Conservation (phyloP, 2,888 invertebrate species). For the Tachina fera region DNA sequence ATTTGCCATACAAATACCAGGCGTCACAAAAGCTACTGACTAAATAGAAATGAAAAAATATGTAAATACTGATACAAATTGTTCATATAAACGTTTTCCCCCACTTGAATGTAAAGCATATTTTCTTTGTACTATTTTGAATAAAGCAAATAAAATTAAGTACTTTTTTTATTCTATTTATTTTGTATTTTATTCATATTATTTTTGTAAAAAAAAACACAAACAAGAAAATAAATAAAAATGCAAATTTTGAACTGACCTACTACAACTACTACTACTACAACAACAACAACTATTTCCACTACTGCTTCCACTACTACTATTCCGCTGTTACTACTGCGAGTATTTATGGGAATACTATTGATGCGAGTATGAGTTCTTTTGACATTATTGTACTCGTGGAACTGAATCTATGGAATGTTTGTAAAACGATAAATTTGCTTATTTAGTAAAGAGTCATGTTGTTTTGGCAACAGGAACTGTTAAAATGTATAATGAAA, state of each 20-base stretch:
- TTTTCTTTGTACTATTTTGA: slow-evolving; percentile 3
- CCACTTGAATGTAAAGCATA: neutral
- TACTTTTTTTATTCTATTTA: slow-evolving; percentile 12
- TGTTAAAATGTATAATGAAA: neutral
- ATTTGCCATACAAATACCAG: slow-evolving; percentile 26
- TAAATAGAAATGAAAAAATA: slow-evolving; percentile 6
- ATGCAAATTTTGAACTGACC: slow-evolving; percentile 79
- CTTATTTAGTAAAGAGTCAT: neutral
- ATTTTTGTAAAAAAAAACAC: slow-evolving; percentile 14
- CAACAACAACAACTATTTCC: no score
- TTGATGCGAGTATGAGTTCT: neutral
- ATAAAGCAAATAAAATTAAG: slow-evolving; percentile 40
- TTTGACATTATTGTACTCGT: neutral
- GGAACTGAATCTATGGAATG: slow-evolving; percentile 12
- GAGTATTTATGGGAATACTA: neutral
- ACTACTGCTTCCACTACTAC: no score
- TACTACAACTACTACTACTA: slow-evolving; percentile 50
- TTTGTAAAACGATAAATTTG: slow-evolving; percentile 20
- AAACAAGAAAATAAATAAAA: slow-evolving; percentile 72
- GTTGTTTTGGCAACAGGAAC: neutral
- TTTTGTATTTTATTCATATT: slow-evolving; percentile 1
- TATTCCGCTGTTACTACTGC: no score
- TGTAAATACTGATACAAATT: neutral
- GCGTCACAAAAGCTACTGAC: slow-evolving; percentile 3
- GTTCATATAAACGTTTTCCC: neutral